Percentiles rank a stretch among this genome's conserved stretches.
Conservation (phyloP, 2,888 invertebrate species). For the Ptilodon capucinus region DNA sequence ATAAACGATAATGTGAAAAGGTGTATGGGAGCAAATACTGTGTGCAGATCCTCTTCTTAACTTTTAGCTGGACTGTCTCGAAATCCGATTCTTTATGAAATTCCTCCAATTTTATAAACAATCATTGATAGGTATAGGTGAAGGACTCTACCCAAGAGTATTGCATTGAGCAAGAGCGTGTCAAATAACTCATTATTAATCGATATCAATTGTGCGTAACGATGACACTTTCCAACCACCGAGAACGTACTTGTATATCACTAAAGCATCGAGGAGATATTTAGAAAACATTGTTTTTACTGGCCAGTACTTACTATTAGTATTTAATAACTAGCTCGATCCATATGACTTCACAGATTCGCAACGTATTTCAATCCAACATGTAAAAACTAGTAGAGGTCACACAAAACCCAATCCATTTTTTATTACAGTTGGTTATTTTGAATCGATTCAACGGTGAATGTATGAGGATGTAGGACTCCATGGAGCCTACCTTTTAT, state of each 20-base stretch:
- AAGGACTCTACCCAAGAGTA: no score
- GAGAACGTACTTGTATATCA: neutral
- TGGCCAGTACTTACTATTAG: no score
- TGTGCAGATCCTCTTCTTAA: no score
- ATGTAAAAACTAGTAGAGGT: neutral
- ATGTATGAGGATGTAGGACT: constrained; percentile 18
- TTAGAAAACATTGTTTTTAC: constrained; percentile 9
- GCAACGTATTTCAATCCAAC: neutral
- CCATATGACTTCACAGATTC: neutral
- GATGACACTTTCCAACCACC: neutral
- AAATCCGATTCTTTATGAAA: no score
- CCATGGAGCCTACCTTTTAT: constrained; percentile 42
- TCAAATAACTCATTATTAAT: neutral
- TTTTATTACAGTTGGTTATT: constrained; percentile 37
- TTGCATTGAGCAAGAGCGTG: neutral
- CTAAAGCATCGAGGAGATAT: neutral
- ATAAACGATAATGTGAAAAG: no score
- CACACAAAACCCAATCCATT: constrained; percentile 4
- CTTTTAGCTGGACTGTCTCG: no score
- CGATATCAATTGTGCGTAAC: neutral
- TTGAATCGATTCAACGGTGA: constrained; percentile 26
- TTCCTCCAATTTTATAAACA: no score
- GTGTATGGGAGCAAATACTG: no score
- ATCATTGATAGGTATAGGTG: no score
- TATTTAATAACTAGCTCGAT: no score